Percentiles rank a stretch among this genome's conserved stretches.
Conservation (phyloP, 2,888 invertebrate genomes). For the Cryptocephalus moraei region DNA sequence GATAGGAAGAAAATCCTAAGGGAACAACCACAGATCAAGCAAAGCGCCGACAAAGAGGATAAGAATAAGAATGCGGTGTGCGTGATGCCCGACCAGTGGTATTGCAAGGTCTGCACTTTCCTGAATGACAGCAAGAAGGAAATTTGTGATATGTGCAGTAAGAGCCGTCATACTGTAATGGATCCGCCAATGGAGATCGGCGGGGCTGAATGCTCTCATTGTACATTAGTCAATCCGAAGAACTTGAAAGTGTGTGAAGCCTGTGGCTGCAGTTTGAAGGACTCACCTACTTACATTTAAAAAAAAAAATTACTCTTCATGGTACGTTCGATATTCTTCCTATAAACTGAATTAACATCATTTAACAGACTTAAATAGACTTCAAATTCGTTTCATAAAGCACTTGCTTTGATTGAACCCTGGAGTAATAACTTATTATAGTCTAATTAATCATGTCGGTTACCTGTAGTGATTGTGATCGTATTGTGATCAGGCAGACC, state of each 20-base stretch:
- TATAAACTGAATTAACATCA: too few relatives aligned
- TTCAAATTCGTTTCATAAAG: too few relatives aligned
- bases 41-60: conserved; percentile 7
- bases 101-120: conserved; percentile 63
- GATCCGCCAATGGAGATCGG: conserved; percentile 58
- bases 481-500: too few relatives aligned
- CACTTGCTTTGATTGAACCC: too few relatives aligned
- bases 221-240: conserved; percentile 65
- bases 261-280: conserved; percentile 55
- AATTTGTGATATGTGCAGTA: conserved; percentile 70
- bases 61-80: conserved; percentile 11
- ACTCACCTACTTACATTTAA: conserved; percentile 69
- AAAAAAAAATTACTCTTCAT: too few relatives aligned
- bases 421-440: too few relatives aligned
- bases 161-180: conserved; percentile 31
- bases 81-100: conserved; percentile 40
- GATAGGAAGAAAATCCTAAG: background rate
- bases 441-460: too few relatives aligned
- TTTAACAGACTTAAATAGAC: too few relatives aligned
- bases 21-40: conserved; percentile 2
- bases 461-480: too few relatives aligned
- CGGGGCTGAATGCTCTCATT: conserved; percentile 62
- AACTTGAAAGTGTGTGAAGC: conserved; percentile 56
- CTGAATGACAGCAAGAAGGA: conserved; percentile 44
- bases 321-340: too few relatives aligned